These are phyloP conservation scores for Altica lythri DNA, from an alignment of 2,888 invertebrate species.

Conservation along the genomic window DNA sequence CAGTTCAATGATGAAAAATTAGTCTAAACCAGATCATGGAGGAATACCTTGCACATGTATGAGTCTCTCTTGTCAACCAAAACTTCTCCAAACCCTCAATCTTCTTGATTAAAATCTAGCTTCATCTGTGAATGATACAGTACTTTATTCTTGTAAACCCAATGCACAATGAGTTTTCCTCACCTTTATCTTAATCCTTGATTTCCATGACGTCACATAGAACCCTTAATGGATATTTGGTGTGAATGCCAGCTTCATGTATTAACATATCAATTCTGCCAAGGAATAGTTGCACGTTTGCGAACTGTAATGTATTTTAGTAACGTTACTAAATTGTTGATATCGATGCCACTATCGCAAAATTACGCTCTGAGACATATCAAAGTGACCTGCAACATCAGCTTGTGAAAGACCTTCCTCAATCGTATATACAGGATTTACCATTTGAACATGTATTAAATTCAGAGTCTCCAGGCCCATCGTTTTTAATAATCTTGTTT, in stretches of 20 bases:
- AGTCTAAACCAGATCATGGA: conserved; percentile 7
- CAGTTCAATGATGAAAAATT: conserved; percentile 10
- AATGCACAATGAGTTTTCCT: neutral
- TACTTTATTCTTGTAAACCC: conserved; percentile 4
- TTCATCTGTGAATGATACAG: conserved; percentile 10
- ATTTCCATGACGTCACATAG: conserved; percentile 2
- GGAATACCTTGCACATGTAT: conserved; percentile 1
- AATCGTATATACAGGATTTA: neutral
- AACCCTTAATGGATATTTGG: conserved; percentile 4
- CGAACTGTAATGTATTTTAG: conserved; percentile 9
- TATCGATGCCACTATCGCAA: conserved; percentile 4
- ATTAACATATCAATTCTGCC: conserved; percentile 7
- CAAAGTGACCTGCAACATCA: conserved; percentile 5
- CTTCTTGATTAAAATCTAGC: conserved; percentile 6
- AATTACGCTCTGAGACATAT: conserved; percentile 6
- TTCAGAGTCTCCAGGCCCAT: neutral
- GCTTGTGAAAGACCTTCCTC: conserved; percentile 2
- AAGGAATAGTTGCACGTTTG: conserved; percentile 4
- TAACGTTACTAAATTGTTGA: conserved; percentile 2
- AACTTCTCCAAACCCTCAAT: neutral
- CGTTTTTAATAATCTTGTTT: neutral
- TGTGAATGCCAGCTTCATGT: conserved; percentile 6
- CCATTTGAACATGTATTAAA: neutral
- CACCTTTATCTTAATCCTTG: conserved; percentile 5
- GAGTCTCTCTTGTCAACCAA: conserved; percentile 2